Conservation (phyloP, 1,140 invertebrate genomes). For the Sinella curviseta region DNA sequence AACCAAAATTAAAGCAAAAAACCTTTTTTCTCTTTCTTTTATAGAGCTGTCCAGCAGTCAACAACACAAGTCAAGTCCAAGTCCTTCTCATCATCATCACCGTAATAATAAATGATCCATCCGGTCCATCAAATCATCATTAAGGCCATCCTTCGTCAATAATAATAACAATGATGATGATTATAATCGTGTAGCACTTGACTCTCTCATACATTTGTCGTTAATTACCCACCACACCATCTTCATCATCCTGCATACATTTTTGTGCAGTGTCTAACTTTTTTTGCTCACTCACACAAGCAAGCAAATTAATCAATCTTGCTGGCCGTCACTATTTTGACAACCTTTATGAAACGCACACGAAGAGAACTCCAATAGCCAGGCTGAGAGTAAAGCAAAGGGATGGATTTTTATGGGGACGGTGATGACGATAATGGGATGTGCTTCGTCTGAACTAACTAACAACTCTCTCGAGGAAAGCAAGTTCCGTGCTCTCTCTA, state of each 20-base stretch:
- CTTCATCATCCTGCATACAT: background rate
- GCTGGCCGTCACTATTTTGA: background rate
- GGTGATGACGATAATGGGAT: background rate
- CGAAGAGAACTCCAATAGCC: background rate
- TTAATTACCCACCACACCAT: background rate
- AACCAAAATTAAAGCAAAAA: background rate
- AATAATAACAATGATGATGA: too few species aligned
- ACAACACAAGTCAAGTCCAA: background rate
- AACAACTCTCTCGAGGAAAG: background rate
- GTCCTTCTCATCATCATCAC: background rate
- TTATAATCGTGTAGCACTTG: too few species aligned
- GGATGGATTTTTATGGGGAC: background rate
- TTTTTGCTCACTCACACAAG: background rate
- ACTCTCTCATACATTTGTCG: background rate
- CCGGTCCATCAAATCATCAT: conserved; percentile 9
- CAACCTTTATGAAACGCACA: background rate
- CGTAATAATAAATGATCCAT: conserved; percentile 1
- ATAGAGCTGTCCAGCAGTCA: conserved; percentile 9
- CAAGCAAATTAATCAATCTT: background rate
- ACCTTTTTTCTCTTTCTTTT: background rate
- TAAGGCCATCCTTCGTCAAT: background rate
- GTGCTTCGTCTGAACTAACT: background rate
- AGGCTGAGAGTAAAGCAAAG: background rate
- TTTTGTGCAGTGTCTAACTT: background rate
- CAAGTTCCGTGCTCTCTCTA: background rate